Percentiles rank a stretch among this genome's conserved stretches.
Conservation (phyloP, 1,140 invertebrate species). For the Wasmannia auropunctata region DNA sequence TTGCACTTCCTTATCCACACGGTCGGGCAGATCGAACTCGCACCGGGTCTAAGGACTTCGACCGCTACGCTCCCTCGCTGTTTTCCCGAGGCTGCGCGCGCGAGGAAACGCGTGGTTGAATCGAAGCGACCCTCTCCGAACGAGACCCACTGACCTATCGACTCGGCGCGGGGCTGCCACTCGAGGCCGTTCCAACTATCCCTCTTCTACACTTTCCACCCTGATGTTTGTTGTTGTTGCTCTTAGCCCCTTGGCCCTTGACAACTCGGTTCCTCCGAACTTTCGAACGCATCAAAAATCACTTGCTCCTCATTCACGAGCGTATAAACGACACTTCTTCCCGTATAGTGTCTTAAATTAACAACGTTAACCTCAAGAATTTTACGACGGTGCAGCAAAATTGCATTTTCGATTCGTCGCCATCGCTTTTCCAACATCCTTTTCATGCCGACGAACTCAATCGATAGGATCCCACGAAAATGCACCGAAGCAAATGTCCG, state of each 20-base stretch:
- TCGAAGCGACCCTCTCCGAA: conserved; percentile 76
- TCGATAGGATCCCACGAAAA: background rate
- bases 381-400: background rate
- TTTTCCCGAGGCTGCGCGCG: conserved; percentile 68
- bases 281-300: background rate
- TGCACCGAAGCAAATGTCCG: background rate
- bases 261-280: background rate
- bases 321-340: background rate
- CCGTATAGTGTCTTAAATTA: background rate
- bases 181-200: conserved; percentile 40
- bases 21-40: conserved; percentile 42
- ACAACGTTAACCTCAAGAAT: background rate
- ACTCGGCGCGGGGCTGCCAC: conserved; percentile 76
- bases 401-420: background rate
- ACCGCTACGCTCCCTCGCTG: conserved; percentile 52
- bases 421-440: too few relatives aligned
- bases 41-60: conserved; percentile 47
- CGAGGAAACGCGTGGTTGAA: conserved; percentile 67
- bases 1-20: conserved; percentile 18
- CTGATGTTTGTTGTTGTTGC: conserved; percentile 42
- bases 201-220: conserved; percentile 22
- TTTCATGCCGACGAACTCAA: background rate
- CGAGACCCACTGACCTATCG: conserved; percentile 85
- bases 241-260: background rate
- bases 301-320: background rate